Percentiles rank a stretch among this genome's conserved stretches.
phyloP scores from a whole-genome alignment of 2,797 vertebrate species.

The Harpagifer antarcticus region DNA sequence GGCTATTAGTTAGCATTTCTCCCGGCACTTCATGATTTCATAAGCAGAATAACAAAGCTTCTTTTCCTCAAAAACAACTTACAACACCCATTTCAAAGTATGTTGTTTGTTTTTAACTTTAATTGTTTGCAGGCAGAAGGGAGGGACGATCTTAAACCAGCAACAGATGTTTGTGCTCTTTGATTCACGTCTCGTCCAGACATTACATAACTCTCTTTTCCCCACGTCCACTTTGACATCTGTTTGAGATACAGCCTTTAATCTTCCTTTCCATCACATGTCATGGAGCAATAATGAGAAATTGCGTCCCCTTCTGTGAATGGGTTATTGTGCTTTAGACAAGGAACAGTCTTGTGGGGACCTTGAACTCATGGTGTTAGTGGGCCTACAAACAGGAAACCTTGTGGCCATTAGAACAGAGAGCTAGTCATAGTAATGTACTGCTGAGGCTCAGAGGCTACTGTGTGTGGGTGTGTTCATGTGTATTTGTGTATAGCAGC shows the following conservation, averaged over 20 bases:
- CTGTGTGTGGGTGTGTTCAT: not conserved
- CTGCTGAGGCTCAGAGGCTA: conserved; percentile 6
- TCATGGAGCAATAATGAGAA: conserved; percentile 20
- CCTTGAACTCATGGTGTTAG: not conserved
- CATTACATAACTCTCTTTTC: conserved; percentile 60
- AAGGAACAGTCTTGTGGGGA: conserved; percentile 40
- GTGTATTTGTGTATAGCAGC: no score
- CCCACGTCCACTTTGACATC: conserved; percentile 49
- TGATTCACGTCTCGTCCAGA: conserved; percentile 47
- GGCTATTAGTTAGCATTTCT: no score
- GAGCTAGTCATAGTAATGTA: conserved; percentile 23
- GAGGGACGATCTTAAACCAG: conserved; percentile 20
- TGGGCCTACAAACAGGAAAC: conserved; percentile 52
- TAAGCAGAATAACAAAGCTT: not conserved
- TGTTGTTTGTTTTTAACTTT: conserved; percentile 5
- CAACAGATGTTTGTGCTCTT: conserved; percentile 55
- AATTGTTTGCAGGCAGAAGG: conserved; percentile 14
- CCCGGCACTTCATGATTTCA: no score
- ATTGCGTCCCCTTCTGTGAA: conserved; percentile 11
- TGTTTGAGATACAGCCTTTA: conserved; percentile 54
- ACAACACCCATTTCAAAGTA: not conserved
- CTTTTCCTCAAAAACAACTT: not conserved
- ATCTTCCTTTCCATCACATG: conserved; percentile 56
- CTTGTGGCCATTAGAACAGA: conserved; percentile 28
- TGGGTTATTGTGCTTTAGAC: conserved; percentile 43